Base-by-base conservation (phyloP, 2,888 invertebrate species). In the Strigamia maritima region DNA sequence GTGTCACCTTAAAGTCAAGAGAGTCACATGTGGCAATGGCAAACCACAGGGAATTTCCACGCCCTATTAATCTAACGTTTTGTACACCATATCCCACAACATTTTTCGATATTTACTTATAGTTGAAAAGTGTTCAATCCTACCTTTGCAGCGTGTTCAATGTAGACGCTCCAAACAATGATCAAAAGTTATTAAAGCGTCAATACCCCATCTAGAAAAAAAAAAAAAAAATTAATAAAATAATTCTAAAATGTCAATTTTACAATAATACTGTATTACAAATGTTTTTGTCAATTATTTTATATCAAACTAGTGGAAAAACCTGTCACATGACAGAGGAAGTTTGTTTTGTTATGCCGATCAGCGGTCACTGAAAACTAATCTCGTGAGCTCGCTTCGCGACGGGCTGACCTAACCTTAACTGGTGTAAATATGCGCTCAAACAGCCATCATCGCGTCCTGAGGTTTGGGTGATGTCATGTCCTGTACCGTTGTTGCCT, bases 11-110 rank as follows among this genome's bases (percentile, higher is more conserved):
- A 49, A 49, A 49, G 49, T 49, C 49, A 49, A 49, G 49, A 19
- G 49, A 49, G 49, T 49, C 49, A 12, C 49, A 49, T 49, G 19
- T 49, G 49, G 49, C 49, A 49, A 49, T 49, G 49, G 14, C 49
- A 49, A 49, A 49, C 49, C 60, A 22, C 60, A 24, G 60, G 60
- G 60, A 65, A 65, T 65, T 65, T 19, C 60, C 60, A 65, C 60
- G 60, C 24, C 60, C 22, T 65, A 65, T 65, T 65, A 65, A 65
- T 65, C 60, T 44, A 44, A n/a, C 44, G 44, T 44, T 44, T 65
- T 65, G 22, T 54, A 7, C 54, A 7, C 6, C 19, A 16, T 10
- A 10, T n/a, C 24, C 4, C 22, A 2, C 22, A 22, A 24, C n/a
- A n/a, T n/a, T 65, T 65, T 22, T n/a, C 24, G 19, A 65, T 65